Conservation (phyloP, 2,113 vertebrate species). For the Morone chrysops region DNA sequence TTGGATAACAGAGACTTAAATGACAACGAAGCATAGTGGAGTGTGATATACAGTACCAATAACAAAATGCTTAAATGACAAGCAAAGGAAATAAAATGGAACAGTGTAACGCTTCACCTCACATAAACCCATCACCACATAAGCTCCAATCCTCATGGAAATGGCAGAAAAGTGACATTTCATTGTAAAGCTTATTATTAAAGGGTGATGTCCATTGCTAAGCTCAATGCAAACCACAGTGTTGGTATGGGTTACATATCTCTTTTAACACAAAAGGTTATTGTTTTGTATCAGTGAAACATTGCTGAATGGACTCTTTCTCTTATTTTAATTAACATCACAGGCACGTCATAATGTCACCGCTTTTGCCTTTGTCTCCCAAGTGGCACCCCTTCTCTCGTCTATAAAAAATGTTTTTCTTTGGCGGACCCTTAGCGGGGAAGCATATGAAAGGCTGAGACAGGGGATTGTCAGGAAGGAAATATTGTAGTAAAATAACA, state of each 20-base stretch:
- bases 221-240: conserved; percentile 15
- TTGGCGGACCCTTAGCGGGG: conserved; percentile 60
- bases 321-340: conserved; percentile 90
- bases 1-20: conserved; percentile 59
- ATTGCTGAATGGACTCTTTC: conserved; percentile 86
- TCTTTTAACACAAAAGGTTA: conserved; percentile 47
- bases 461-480: conserved; percentile 86
- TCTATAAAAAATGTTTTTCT: conserved; percentile 72
- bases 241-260: conserved; percentile 41
- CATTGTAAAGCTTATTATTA: conserved; percentile 32
- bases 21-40: conserved; percentile 44
- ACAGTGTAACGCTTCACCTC: conserved; percentile 24
- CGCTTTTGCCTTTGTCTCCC: conserved; percentile 82
- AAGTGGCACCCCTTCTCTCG: conserved; percentile 22
- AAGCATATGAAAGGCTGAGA: conserved; percentile 74
- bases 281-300: conserved; percentile 53
- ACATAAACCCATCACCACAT: conserved; percentile 18
- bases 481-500: conserved; percentile 87
- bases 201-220: conserved; percentile 20
- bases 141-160: conserved; percentile 22
- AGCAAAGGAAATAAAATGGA: conserved; percentile 46
- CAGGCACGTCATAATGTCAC: conserved; percentile 86
- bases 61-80: conserved; percentile 61
- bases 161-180: conserved; percentile 50
- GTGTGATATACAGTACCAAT: conserved; percentile 41